These are phyloP conservation scores for Hydrozoanthus tunicans DNA, from an alignment of 64 coral and sea anemone species.

Conservation along the genomic window DNA sequence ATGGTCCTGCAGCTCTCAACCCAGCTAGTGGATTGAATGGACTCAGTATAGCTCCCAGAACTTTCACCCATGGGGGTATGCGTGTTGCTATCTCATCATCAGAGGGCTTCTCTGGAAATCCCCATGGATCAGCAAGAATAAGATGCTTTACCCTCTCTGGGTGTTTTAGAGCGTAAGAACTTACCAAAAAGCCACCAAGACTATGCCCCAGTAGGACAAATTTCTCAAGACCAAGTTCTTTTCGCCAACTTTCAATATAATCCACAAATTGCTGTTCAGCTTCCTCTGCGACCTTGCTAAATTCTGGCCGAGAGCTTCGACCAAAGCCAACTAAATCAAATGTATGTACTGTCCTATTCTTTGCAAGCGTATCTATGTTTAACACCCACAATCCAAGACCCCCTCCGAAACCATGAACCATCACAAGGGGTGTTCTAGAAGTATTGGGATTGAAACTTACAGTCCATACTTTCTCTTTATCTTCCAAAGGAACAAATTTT, in stretches of 20 bases:
- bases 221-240: constrained; percentile 84
- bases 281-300: constrained; percentile 64
- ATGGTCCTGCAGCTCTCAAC: constrained; percentile 88
- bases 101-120: constrained; percentile 81
- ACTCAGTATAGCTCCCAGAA: constrained; percentile 62
- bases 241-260: constrained; percentile 88
- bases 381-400: constrained; percentile 88
- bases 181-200: constrained; percentile 86
- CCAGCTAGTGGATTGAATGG: constrained; percentile 93
- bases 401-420: constrained; percentile 97
- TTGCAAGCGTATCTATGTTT: constrained; percentile 83
- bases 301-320: constrained; percentile 87
- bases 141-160: constrained; percentile 84
- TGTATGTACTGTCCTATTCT: constrained; percentile 75
- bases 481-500: constrained; percentile 73
- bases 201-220: constrained; percentile 94
- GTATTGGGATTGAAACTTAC: constrained; percentile 80
- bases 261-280: constrained; percentile 86
- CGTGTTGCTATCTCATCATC: constrained; percentile 64
- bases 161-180: constrained; percentile 87
- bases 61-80: constrained; percentile 86
- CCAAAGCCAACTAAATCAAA: constrained; percentile 97
- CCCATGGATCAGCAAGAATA: constrained; percentile 94
- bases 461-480: constrained; percentile 84
- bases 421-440: constrained; percentile 64